Conservation (phyloP, 2,797 vertebrate genomes). For the Myiothlypis chrysogaster region DNA sequence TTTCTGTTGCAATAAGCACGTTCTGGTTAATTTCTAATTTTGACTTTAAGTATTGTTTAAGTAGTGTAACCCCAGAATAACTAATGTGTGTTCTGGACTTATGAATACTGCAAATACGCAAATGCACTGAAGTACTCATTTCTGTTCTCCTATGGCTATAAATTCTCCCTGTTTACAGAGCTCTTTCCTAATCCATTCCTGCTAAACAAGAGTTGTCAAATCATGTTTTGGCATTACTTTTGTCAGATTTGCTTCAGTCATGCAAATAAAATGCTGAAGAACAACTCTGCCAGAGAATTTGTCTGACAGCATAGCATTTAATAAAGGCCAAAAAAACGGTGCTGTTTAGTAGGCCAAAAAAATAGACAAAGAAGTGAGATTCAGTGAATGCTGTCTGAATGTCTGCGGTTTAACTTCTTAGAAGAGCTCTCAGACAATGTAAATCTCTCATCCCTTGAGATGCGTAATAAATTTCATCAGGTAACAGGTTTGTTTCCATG, state of each 20-base stretch:
- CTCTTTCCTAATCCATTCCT: neutral
- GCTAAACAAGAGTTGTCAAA: neutral
- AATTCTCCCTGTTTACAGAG: neutral
- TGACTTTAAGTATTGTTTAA: constrained; percentile 4
- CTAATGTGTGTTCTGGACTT: neutral
- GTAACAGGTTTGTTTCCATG: neutral
- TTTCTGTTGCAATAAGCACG: neutral
- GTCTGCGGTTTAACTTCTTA: neutral
- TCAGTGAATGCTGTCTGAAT: neutral
- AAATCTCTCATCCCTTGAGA: neutral
- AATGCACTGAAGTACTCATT: neutral
- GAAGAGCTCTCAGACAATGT: neutral
- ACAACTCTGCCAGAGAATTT: neutral
- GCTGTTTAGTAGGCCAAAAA: neutral
- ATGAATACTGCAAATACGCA: neutral
- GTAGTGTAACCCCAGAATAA: neutral
- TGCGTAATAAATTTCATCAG: neutral
- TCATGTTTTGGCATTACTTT: neutral
- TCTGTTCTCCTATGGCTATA: neutral
- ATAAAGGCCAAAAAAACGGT: neutral
- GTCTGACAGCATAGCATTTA: neutral
- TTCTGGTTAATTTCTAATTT: neutral
- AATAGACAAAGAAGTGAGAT: neutral
- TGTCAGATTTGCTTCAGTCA: neutral
- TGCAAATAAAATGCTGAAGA: neutral